These are phyloP conservation scores for Coreoperca whiteheadi DNA, from an alignment of 2,113 vertebrate species.

Conservation along the genomic window DNA sequence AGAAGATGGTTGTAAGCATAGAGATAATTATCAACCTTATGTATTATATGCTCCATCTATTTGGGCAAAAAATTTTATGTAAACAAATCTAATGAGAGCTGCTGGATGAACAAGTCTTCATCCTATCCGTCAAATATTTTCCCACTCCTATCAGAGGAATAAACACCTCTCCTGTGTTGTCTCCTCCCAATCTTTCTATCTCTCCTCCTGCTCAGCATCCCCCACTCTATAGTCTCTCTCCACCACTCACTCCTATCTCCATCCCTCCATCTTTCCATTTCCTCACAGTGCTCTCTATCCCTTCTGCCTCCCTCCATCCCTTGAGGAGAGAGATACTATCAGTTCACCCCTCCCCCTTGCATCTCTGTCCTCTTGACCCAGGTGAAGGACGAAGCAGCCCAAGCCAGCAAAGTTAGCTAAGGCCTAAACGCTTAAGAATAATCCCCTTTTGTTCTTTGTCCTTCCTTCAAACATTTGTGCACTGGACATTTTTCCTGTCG, in stretches of 20 bases:
- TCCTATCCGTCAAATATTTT: conserved; percentile 13
- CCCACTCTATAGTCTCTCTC: conserved; percentile 14
- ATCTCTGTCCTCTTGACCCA: conserved; percentile 66
- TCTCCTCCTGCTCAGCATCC: neutral
- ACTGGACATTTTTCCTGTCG: conserved; percentile 50
- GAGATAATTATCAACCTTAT: conserved; percentile 6
- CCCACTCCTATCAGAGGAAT: neutral
- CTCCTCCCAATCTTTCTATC: conserved; percentile 16
- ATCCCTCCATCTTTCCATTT: conserved; percentile 68
- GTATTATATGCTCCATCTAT: neutral
- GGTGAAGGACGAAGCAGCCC: conserved; percentile 68
- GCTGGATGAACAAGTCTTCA: neutral
- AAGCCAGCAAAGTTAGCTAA: conserved; percentile 48
- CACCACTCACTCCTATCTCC: conserved; percentile 57
- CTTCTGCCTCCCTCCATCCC: conserved; percentile 57
- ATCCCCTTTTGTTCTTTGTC: conserved; percentile 54
- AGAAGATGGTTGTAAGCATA: neutral
- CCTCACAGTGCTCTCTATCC: conserved; percentile 55
- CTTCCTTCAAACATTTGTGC: conserved; percentile 51
- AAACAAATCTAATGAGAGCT: conserved; percentile 31
- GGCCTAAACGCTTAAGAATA: conserved; percentile 51
- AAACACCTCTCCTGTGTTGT: neutral
- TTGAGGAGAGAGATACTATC: conserved; percentile 70
- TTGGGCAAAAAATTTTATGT: neutral
- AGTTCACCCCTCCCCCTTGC: conserved; percentile 26